Evolutionary conservation across 2,797 vertebrate species (phyloP), one percentile per base, ranked within the genome.

Genomic region (Poeciliopsis turneri): DNA sequence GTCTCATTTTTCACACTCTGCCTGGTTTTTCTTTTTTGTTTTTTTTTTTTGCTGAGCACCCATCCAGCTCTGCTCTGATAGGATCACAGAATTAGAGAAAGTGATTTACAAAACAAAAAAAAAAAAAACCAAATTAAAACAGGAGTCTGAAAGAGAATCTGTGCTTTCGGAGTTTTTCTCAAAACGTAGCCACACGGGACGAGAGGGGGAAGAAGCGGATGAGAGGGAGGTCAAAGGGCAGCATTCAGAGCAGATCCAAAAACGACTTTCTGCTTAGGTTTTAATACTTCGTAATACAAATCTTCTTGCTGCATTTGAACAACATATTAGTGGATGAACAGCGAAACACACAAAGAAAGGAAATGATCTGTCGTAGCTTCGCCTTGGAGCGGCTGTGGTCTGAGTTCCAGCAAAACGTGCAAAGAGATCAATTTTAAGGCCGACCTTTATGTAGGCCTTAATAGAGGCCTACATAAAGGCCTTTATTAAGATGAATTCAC

Each of bases 371-470:
- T 87, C 87, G 87, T 75, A 78, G 77, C 66, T 45, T 72, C 15
- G 81, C 80, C 84, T 73, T 39, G 36, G 66, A 47, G 47, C 71
- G 69, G 39, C 81, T 84, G 86, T 83, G 74, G 78, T 23, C 69
- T 46, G 78, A 77, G 83, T 86, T 78, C 82, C 84, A 7, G 66
- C 78, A 81, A 79, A 79, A 79, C 53, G 49, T 53, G n/a, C 76
- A 59, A 70, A 55, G 15, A 75, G 45, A 86, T 51, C 11, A 78
- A 78, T 87, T 89, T 90, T 79, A 78, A 87, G 47, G 46, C 66
- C 86, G 86, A 90, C 90, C 87, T 91, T 88, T 70, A 87, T 70
- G 76, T 71, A 45, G 41, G 81, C 82, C n/a, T n/a, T n/a, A n/a
- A n/a, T n/a, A n/a, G n/a, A n/a, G n/a, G n/a, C n/a, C n/a, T n/a